A percentile compares a stretch with the other conserved stretches of the same genome.
These are phyloP conservation scores for Zalophus californianus DNA, from an alignment of 2,797 vertebrate species.

Conservation along the genomic window DNA sequence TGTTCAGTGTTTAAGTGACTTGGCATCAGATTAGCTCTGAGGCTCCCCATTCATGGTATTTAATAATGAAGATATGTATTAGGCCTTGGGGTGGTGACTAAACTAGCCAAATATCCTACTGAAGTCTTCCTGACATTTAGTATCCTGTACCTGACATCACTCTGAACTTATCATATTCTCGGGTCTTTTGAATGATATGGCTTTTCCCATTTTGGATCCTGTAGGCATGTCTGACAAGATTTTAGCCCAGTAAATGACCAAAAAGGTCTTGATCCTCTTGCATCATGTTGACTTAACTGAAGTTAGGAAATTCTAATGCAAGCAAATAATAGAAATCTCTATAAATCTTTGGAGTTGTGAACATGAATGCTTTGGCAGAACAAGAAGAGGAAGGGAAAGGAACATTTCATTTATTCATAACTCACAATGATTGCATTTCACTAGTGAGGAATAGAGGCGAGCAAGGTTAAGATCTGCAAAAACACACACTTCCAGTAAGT, in stretches of 20 bases:
- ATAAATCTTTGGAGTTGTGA: conserved; percentile 84
- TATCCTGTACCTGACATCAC: neutral
- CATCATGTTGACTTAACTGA: conserved; percentile 72
- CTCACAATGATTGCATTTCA: neutral
- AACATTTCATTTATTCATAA: conserved; percentile 1
- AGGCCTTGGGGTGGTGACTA: neutral
- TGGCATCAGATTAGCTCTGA: neutral
- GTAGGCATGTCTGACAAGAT: conserved; percentile 48
- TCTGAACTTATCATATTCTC: neutral
- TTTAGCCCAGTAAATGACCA: conserved; percentile 71
- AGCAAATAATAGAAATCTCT: conserved; percentile 75
- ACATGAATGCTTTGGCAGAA: conserved; percentile 59
- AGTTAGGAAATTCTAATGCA: conserved; percentile 82
- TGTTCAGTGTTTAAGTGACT: neutral
- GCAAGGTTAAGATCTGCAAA: neutral
- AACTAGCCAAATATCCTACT: neutral
- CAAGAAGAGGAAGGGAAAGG: conserved; percentile 23
- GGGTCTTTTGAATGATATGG: neutral
- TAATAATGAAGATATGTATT: neutral
- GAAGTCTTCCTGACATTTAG: neutral
- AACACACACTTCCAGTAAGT: neutral
- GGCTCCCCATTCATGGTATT: neutral
- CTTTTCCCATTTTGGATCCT: conserved; percentile 34
- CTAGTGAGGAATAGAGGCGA: neutral
- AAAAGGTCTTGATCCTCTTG: conserved; percentile 74